Evolutionary conservation across 2,888 invertebrate species (phyloP), one percentile per base, ranked within the genome.

Genomic region (Megamerina dolium): DNA sequence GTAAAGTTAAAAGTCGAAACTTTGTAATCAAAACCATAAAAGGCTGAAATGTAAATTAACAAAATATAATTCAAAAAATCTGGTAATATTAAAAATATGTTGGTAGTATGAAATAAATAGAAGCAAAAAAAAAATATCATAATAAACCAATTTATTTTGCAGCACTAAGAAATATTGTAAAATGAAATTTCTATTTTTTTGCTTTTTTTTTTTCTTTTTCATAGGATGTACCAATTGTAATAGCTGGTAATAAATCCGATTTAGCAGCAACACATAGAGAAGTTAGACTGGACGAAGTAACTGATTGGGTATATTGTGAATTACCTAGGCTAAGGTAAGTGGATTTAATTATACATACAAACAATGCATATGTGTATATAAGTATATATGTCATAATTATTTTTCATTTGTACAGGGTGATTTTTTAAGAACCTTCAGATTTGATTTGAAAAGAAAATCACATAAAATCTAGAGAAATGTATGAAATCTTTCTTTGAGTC

Each of bases 181-280:
- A 23, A 23, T 23, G 10, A 23, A 23, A 8, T 6, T 23, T 23
- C 10, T 23, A 10, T 10, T 8, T 23, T 23, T 23, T 23, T 27
- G 39, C 32, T 41, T 20, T 6, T 23, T 34, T 43, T 36, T 31
- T 29, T 30, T 29, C 27, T 17, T 37, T 5, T 42, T 38, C 35
- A 37, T 77, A 85, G 76, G 85, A 87, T 57, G 80, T 91, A 46
- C 91, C 91, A 26, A 86, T 88, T 58, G 87, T 91, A 21, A 80
- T 92, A 42, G 87, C 87, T 12, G 90, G 89, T 41, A 91, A 90
- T 73, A 91, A 91, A 74, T 75, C 81, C 49, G 91, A 91, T 68
- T 72, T 87, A 45, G 82, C 84, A 9, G 70, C 76, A 52, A 80
- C 83, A 45, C 80, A 82, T 59, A 69, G 83, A 42, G 83, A 85